Evolutionary conservation across 2,113 vertebrate species (phyloP), one percentile per base, ranked within the genome.

Genomic region (Noctilio leporinus): DNA sequence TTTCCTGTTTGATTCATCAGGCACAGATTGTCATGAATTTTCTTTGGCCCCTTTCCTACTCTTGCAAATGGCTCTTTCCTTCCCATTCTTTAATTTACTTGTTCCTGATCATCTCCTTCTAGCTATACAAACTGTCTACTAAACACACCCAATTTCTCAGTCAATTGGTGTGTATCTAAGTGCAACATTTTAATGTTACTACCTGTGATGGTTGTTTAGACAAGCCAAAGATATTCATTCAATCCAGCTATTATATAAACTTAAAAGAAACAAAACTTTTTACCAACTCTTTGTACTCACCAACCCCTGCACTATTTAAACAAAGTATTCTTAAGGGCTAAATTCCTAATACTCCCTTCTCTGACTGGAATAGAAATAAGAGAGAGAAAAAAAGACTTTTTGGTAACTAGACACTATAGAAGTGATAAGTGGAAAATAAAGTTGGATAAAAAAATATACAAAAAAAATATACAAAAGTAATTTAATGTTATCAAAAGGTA

Each of bases 251-350:
- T 30, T 62, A 28, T 30, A 76, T 62, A 76, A 85, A 67, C 38
- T 81, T 83, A 80, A 26, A 92, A 85, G 35, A 89, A 92, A 92
- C 33, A 57, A 84, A 91, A 55, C 19, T 22, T 83, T 87, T 76
- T 86, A 57, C 45, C 38, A 75, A 90, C 11, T 89, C 33, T 15
- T 6, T 91, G 76, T 69, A 64, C 7, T 43, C 10, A 45, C 35
- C 53, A 92, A 93, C 64, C 19, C 51, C 67, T 53, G 20, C 43
- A 33, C 22, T 70, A 85, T 57, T 93, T 85, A 85, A 85, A 64
- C 38, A 69, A 64, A 65, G 26, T 43, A 49, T 82, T 43, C 35
- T 80, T 73, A 85, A 62, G 22, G 14, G 10, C 12, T 11, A 67
- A 76, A 28, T 62, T 88, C 12, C 57, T 62, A 40, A 83, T 55